These are phyloP conservation scores for Trialeurodes vaporariorum DNA, from an alignment of 1,140 invertebrate species.

Conservation along the genomic window DNA sequence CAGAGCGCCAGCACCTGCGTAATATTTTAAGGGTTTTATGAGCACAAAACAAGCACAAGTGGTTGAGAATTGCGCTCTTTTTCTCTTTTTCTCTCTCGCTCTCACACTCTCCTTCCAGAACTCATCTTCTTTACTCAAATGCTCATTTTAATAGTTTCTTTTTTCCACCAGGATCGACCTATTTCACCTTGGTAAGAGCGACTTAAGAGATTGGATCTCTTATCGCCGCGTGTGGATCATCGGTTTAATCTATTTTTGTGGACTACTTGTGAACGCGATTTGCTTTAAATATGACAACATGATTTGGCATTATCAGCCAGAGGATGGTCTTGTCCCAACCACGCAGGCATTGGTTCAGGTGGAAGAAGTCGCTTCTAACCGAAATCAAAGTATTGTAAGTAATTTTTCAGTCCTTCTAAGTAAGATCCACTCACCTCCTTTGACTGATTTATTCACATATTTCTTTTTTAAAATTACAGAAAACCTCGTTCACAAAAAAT, in stretches of 20 bases:
- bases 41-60: too few species aligned
- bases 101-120: neutral
- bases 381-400: neutral
- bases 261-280: neutral
- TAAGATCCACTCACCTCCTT: too few species aligned
- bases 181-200: neutral
- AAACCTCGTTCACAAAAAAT: too few species aligned
- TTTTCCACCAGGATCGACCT: neutral
- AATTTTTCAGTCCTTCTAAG: neutral
- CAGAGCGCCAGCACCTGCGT: too few species aligned
- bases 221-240: neutral
- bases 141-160: neutral
- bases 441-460: neutral
- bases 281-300: neutral
- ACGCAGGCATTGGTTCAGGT: too few species aligned
- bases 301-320: neutral
- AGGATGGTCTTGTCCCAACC: neutral
- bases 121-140: neutral
- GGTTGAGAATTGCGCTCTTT: neutral
- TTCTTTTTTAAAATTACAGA: neutral
- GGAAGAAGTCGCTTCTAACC: neutral
- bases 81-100: neutral
- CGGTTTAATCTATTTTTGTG: neutral
- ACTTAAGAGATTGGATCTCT: neutral
- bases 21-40: too few species aligned